phyloP scores from a whole-genome alignment of 1,140 invertebrate species.

The Hirudo medicinalis region DNA sequence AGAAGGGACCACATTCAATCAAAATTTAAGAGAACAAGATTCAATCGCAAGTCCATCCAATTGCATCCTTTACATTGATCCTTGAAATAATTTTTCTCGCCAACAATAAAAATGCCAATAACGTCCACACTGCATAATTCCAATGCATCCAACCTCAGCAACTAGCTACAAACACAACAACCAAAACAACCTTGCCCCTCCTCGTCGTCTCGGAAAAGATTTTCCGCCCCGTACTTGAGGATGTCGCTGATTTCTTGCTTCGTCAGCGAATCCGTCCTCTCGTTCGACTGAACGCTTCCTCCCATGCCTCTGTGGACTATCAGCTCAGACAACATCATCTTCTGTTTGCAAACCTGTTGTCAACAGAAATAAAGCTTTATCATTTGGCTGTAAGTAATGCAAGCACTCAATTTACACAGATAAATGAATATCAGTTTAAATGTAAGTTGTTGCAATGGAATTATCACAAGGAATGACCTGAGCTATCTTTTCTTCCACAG shows the following conservation, averaged over 20 bases:
- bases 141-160: background rate
- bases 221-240: constrained; percentile 87
- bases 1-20: no score
- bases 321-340: constrained; percentile 98
- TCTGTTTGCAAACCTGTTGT: constrained; percentile 54
- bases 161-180: background rate
- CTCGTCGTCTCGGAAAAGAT: constrained; percentile 64
- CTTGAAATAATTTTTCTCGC: background rate
- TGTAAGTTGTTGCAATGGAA: no score
- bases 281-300: constrained; percentile 29
- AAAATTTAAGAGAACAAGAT: no score
- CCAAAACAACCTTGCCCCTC: constrained; percentile 29
- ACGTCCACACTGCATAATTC: background rate
- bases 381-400: no score
- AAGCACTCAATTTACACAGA: no score
- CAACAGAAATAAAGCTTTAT: background rate
- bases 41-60: no score
- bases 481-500: constrained; percentile 89
- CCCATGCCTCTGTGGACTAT: constrained; percentile 77
- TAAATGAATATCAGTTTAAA: no score
- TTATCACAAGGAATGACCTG: constrained; percentile 44
- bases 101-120: background rate
- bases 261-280: constrained; percentile 57
- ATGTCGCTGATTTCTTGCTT: constrained; percentile 97
- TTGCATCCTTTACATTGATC: no score